These are phyloP conservation scores for Limnodromus scolopaceus DNA, from an alignment of 2,797 vertebrate species.

Conservation along the genomic window DNA sequence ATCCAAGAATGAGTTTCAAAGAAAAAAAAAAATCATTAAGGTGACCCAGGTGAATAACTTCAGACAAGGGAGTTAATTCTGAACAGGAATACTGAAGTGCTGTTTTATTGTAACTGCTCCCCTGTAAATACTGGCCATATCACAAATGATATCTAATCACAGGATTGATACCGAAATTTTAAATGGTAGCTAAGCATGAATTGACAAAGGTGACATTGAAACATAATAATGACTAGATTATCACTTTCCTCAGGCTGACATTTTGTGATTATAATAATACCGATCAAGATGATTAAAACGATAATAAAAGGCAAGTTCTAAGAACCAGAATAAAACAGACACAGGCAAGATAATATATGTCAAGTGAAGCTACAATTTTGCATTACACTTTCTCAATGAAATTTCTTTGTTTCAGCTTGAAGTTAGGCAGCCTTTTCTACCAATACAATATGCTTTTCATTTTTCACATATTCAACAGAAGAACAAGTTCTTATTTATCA, in stretches of 20 bases:
- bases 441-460: not conserved
- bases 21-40: not conserved
- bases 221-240: conserved; percentile 71
- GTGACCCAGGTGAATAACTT: not conserved
- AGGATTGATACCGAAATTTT: conserved; percentile 62
- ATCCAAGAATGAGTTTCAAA: conserved; percentile 19
- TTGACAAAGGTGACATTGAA: conserved; percentile 80
- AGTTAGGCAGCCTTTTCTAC: conserved; percentile 22
- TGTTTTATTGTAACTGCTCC: conserved; percentile 46
- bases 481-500: conserved; percentile 51
- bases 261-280: conserved; percentile 77
- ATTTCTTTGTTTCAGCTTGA: not conserved
- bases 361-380: conserved; percentile 24
- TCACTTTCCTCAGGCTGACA: conserved; percentile 76
- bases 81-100: conserved; percentile 21
- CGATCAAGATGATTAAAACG: conserved; percentile 75
- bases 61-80: not conserved
- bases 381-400: not conserved
- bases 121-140: conserved; percentile 68
- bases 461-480: conserved; percentile 12
- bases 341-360: not conserved
- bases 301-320: conserved; percentile 64
- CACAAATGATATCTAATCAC: conserved; percentile 68
- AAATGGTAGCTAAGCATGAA: conserved; percentile 70
- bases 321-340: conserved; percentile 61